Evolutionary conservation across 2,797 vertebrate genomes (phyloP).

Genomic region (Lycodopsis pacificus): DNA sequence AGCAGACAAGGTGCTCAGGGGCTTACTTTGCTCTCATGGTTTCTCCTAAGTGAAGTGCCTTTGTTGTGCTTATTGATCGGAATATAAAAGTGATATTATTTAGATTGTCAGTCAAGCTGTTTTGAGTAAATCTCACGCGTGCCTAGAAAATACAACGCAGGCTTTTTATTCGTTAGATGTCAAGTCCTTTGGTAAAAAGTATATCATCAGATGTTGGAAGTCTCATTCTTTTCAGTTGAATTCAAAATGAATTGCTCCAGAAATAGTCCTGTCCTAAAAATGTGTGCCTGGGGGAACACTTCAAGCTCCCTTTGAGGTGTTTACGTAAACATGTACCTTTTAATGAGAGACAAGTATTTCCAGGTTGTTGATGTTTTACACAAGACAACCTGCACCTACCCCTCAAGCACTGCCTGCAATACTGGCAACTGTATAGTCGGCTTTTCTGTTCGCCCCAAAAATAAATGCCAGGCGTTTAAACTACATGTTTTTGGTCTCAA

Average conservation of each 20-base stretch:
- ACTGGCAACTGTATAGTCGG: background rate
- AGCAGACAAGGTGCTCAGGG: conserved; percentile 55
- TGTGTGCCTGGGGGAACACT: conserved; percentile 14
- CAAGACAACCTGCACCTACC: conserved; percentile 20
- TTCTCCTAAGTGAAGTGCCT: background rate
- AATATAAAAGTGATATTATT: background rate
- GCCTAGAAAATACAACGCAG: background rate
- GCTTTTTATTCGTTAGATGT: background rate
- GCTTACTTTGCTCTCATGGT: background rate
- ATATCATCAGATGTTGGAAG: background rate
- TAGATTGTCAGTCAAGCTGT: background rate
- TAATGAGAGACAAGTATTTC: conserved; percentile 33
- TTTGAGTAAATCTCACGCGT: background rate
- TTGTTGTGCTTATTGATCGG: background rate
- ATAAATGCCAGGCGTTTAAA: background rate
- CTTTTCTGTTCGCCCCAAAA: background rate
- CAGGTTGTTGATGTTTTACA: conserved; percentile 49
- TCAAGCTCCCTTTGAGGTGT: conserved; percentile 28
- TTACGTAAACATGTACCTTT: conserved; percentile 39
- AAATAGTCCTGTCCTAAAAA: conserved; percentile 35
- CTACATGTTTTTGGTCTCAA: background rate
- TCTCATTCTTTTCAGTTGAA: background rate
- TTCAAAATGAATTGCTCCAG: conserved; percentile 20
- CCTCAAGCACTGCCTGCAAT: background rate
- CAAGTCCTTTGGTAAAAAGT: background rate